A percentile compares a stretch with the other conserved stretches of the same genome.
phyloP scores from a whole-genome alignment of 2,113 vertebrate genomes.

The Phrynocephalus versicolor region DNA sequence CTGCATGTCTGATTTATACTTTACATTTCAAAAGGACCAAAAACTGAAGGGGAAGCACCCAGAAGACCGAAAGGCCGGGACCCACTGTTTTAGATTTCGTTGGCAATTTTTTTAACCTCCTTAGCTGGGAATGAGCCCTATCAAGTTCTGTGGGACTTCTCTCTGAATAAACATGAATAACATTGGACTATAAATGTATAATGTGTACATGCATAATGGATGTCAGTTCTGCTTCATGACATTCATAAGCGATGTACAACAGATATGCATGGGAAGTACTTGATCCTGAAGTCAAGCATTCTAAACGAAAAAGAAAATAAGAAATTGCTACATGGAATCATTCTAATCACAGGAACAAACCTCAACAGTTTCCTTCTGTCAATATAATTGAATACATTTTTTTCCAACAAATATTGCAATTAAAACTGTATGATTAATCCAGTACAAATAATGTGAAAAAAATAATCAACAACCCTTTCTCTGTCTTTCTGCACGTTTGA shows the following conservation, averaged over 20 bases:
- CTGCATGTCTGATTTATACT: neutral
- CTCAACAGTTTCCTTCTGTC: neutral
- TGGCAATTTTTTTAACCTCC: too few species aligned
- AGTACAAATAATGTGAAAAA: slow-evolving; percentile 50
- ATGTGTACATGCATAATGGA: too few species aligned
- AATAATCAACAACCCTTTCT: slow-evolving; percentile 55
- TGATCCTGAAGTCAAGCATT: neutral
- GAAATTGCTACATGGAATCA: neutral
- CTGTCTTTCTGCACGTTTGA: slow-evolving; percentile 53
- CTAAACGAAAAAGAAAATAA: neutral
- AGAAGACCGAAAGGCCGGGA: too few species aligned
- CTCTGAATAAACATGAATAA: too few species aligned
- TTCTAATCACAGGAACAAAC: neutral
- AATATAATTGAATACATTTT: slow-evolving; percentile 18
- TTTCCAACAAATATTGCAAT: slow-evolving; percentile 44
- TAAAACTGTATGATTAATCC: slow-evolving; percentile 56
- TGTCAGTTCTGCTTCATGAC: too few species aligned
- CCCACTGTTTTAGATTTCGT: too few species aligned
- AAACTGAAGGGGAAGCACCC: too few species aligned
- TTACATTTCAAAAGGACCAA: neutral
- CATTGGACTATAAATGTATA: too few species aligned
- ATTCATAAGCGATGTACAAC: too few species aligned
- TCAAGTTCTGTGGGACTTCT: too few species aligned
- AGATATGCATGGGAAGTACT: too few species aligned
- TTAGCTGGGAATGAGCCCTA: too few species aligned